Base-by-base conservation (phyloP, 2,113 vertebrate species). In the Acrocephalus kingi region DNA sequence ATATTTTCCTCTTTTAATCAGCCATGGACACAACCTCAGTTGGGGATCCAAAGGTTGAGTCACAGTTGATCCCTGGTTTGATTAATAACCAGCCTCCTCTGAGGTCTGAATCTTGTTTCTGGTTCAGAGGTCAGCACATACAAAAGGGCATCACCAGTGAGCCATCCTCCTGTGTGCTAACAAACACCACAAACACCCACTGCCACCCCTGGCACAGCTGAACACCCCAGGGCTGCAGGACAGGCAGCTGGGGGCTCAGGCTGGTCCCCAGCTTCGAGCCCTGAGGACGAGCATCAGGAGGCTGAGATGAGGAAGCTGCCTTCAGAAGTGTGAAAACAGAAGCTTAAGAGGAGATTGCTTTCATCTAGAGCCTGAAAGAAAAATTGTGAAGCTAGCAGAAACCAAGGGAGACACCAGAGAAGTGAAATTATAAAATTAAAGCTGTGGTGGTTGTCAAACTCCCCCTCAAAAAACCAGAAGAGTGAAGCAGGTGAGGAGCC, bases 351-450 rank as follows among this genome's bases (percentile, higher is more conserved):
- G 95, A 95, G 95, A 98, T 86, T 15, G 15, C 81, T 91, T 97
- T 92, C 88, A 96, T 90, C 61, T 88, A 56, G 69, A 96, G 89
- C 74, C 90, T 87, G 76, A 83, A 89, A 96, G 95, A 97, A 92
- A 93, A 96, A 96, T 85, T 58, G 49, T 91, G 95, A 97, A 95
- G 94, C 85, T 94, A 96, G 74, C 83, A 96, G 87, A 94, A 97
- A 96, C 39, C 33, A 30, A 96, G 76, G 96, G 95, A 96, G 82
- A 82, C 93, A 93, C 87, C 92, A 94, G 87, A 93, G 87, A 97
- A 96, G 54, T 69, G 87, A 96, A 95, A 86, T 85, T 83, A 89
- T 85, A 92, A 89, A 97, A 97, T 93, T 93, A 97, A 97, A 96
- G 85, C 77, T 84, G 71, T 54, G 45, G 69, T 88, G 72, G 54